A percentile compares a stretch with the other conserved stretches of the same genome.
These are phyloP conservation scores for Pygoscelis adeliae DNA, from an alignment of 2,113 vertebrate species.

Conservation along the genomic window DNA sequence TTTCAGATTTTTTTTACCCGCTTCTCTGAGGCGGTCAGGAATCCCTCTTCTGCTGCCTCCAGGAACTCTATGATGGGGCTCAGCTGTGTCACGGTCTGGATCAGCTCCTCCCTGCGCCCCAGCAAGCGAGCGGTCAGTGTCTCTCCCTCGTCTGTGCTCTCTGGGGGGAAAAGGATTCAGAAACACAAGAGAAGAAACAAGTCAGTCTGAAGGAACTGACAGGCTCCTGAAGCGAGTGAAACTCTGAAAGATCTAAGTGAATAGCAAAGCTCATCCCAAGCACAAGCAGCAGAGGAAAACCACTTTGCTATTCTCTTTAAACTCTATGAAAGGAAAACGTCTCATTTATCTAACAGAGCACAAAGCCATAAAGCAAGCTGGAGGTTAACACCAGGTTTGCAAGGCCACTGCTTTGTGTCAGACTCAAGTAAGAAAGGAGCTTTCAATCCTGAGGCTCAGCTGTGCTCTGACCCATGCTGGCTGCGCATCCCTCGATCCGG, in stretches of 20 bases:
- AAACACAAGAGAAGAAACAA: slow-evolving; percentile 62
- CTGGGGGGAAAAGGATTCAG: slow-evolving; percentile 41
- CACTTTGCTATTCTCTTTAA: slow-evolving; percentile 82
- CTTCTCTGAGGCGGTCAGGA: slow-evolving; percentile 67
- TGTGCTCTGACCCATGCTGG: not conserved
- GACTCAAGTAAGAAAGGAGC: slow-evolving; percentile 34
- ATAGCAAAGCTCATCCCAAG: slow-evolving; percentile 71
- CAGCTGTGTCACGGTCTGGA: slow-evolving; percentile 70
- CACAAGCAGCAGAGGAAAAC: slow-evolving; percentile 67
- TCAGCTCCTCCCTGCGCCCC: slow-evolving; percentile 71
- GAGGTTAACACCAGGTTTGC: slow-evolving; percentile 77
- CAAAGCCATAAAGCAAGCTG: slow-evolving; percentile 74
- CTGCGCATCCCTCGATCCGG: not conserved
- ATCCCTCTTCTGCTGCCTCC: slow-evolving; percentile 70
- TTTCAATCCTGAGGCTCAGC: slow-evolving; percentile 17
- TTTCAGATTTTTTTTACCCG: slow-evolving; percentile 63
- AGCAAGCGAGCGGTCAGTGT: slow-evolving; percentile 39
- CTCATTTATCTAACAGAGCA: slow-evolving; percentile 76
- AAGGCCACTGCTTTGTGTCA: slow-evolving; percentile 71
- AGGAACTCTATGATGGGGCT: slow-evolving; percentile 75
- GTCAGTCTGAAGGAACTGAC: slow-evolving; percentile 71
- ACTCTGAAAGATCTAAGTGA: slow-evolving; percentile 74
- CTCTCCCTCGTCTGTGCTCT: slow-evolving; percentile 47
- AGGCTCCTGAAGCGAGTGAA: slow-evolving; percentile 46
- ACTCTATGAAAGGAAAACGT: slow-evolving; percentile 76